Base-by-base conservation (phyloP, 2,113 vertebrate species). In the Oncorhynchus nerka region DNA sequence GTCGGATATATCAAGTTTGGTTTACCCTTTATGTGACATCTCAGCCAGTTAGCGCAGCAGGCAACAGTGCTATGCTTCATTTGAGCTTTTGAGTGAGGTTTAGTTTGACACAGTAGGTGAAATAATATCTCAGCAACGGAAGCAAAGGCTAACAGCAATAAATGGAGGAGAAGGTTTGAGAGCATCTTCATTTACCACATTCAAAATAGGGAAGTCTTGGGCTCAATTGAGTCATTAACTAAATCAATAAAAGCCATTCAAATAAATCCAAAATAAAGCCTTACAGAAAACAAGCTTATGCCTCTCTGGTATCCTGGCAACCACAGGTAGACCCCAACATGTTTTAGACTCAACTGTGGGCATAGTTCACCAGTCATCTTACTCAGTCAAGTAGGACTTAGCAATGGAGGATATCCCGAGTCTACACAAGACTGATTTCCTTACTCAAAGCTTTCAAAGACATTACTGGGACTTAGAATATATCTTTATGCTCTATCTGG, bases 401-500 rank as follows among this genome's bases (percentile, higher is more conserved):
- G 39, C 8, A 11, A 45, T 11, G 39, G 39, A 45, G 39, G 39
- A 45, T 45, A 45, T 45, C 9, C 39, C 39, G 1, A 12, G 20
- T 15, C 15, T 6, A 20, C 55, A 57, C 55, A 20, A 20, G 16
- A 20, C 2, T 6, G 4, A 57, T 57, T 57, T 19, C 55, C 5
- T 15, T 57, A 11, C 39, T 45, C 39, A 45, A 45, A 11, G 39
- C 39, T 45, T 45, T 55, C 51, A 55, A 55, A 55, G 51, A 55
- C 51, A 15, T 55, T 19, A 55, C 4, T 55, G 15, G 51, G 51
- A 55, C 16, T 55, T 45, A 45, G 39, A 11, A 62, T 70, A 72
- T 81, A 81, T 81, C n/a, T n/a, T n/a, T n/a, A n/a, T n/a, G n/a
- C n/a, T 51, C 71, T 64, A 51, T 79, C 69, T 70, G 13, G 49